Conservation (phyloP, 2,888 invertebrate genomes). For the Metalampra italica region DNA sequence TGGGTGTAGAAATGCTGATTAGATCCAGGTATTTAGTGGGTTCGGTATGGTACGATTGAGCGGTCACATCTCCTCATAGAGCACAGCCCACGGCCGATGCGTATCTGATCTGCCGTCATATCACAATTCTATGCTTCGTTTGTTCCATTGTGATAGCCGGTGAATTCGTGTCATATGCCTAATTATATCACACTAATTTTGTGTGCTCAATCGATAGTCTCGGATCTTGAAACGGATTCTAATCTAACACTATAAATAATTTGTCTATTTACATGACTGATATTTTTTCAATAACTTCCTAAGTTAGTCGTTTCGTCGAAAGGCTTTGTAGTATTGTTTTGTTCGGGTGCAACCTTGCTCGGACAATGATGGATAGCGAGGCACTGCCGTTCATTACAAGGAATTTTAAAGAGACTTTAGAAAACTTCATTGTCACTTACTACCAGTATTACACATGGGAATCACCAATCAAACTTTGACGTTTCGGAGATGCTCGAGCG, state of each 20-base stretch:
- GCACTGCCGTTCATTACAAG: constrained; percentile 25
- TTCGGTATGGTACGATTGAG: constrained; percentile 54
- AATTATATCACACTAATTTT: constrained; percentile 68
- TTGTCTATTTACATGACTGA: constrained; percentile 15
- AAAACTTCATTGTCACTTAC: constrained; percentile 42
- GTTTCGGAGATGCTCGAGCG: constrained; percentile 59
- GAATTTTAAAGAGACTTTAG: constrained; percentile 37
- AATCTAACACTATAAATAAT: constrained; percentile 9
- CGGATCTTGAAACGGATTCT: constrained; percentile 37
- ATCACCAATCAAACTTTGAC: constrained; percentile 73
- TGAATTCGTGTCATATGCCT: constrained; percentile 74
- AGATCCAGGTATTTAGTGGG: constrained; percentile 74
- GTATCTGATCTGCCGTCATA: constrained; percentile 66
- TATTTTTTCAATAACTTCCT: constrained; percentile 11
- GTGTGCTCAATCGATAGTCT: constrained; percentile 59
- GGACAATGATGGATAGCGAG: constrained; percentile 61
- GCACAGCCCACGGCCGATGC: constrained; percentile 37
- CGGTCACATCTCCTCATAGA: constrained; percentile 55
- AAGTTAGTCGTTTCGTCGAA: constrained; percentile 29
- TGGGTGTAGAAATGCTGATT: constrained; percentile 77
- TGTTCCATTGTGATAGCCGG: constrained; percentile 69
- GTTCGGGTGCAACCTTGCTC: constrained; percentile 46
- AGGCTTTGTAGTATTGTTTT: constrained; percentile 45
- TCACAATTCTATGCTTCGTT: constrained; percentile 72
- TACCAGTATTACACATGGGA: constrained; percentile 78